phyloP scores from a whole-genome alignment of 2,888 invertebrate genomes.

The Globia sparganii region DNA sequence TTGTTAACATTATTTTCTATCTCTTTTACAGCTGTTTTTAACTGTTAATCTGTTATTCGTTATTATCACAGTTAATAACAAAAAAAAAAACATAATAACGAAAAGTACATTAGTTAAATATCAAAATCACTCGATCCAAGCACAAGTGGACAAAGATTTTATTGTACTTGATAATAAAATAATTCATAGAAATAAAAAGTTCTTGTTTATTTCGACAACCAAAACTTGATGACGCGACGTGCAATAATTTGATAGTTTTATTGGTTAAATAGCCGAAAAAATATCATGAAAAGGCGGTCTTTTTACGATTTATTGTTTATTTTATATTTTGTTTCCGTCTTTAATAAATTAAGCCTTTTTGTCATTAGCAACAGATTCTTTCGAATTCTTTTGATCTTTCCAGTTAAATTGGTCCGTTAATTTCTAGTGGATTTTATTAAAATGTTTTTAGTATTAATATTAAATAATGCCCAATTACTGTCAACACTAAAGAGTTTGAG shows the following conservation, averaged over 20 bases:
- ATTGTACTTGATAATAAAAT: constrained; percentile 86
- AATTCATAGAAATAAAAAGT: constrained; percentile 82
- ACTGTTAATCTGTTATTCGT: not conserved
- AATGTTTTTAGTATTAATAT: constrained; percentile 68
- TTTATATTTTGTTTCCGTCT: constrained; percentile 86
- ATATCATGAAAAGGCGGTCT: constrained; percentile 83
- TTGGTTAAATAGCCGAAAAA: constrained; percentile 78
- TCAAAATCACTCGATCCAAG: constrained; percentile 72
- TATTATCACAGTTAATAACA: not conserved
- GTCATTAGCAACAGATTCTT: constrained; percentile 65
- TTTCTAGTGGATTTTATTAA: constrained; percentile 64
- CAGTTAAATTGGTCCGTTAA: constrained; percentile 66
- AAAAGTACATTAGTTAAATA: too few relatives aligned
- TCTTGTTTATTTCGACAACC: constrained; percentile 80
- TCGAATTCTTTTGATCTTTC: constrained; percentile 70
- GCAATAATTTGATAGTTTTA: constrained; percentile 89
- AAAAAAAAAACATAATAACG: too few relatives aligned
- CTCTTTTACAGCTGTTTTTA: not conserved
- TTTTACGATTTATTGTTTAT: constrained; percentile 82
- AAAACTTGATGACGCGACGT: constrained; percentile 79
- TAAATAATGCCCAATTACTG: constrained; percentile 70
- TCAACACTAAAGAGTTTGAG: constrained; percentile 64
- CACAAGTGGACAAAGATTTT: constrained; percentile 82
- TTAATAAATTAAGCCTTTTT: constrained; percentile 76
- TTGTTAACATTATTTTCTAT: not conserved